phyloP scores from a whole-genome alignment of 2,797 vertebrate genomes.

The Lepus townsendii region DNA sequence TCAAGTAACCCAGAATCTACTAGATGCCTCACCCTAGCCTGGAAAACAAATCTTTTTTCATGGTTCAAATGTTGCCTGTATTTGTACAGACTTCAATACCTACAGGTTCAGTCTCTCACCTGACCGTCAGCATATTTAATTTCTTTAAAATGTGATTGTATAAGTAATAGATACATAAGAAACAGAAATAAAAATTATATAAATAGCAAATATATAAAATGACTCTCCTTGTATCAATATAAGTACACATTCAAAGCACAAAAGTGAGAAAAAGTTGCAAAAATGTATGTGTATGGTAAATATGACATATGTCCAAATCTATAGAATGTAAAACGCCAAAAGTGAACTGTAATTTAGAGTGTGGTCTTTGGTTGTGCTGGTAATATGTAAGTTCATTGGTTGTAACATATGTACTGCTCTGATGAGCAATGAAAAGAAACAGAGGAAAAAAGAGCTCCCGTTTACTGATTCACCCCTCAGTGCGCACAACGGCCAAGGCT shows the following conservation, averaged over 20 bases:
- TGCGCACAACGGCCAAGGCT: too few species aligned
- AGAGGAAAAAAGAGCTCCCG: too few species aligned
- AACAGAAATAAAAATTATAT: too few species aligned
- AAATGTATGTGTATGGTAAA: not conserved
- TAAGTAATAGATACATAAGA: too few species aligned
- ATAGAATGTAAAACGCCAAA: not conserved
- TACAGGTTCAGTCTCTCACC: not conserved
- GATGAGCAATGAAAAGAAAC: too few species aligned
- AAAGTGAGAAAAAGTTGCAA: not conserved
- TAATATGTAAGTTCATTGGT: not conserved
- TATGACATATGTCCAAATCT: not conserved
- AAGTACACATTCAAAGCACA: not conserved
- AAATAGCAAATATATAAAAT: not conserved
- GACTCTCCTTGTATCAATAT: conserved; percentile 8
- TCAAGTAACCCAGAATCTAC: not conserved
- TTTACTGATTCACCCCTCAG: too few species aligned
- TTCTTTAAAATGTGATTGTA: conserved; percentile 1
- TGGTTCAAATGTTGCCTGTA: not conserved
- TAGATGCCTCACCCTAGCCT: not conserved
- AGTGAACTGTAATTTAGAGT: not conserved
- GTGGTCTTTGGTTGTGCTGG: not conserved
- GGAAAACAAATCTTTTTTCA: not conserved
- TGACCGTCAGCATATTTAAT: not conserved
- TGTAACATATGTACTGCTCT: not conserved
- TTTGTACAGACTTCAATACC: not conserved